Percentiles rank a stretch among this genome's conserved stretches.
Evolutionary conservation across 2,113 vertebrate genomes (phyloP).

Genomic region (Saimiri boliviensis): DNA sequence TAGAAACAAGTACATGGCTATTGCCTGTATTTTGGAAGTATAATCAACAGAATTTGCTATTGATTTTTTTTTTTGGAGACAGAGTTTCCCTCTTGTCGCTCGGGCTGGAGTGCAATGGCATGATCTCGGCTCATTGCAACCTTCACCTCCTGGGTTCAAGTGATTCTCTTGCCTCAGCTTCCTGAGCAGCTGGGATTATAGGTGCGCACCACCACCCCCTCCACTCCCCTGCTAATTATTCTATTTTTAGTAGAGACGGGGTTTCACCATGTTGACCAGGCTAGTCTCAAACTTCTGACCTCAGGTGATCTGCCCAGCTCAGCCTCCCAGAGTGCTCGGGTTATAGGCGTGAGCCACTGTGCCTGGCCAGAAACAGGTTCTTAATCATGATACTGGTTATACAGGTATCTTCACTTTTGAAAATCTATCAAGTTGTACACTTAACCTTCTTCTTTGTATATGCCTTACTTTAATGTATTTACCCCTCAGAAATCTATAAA

Average conservation of each 20-base stretch:
- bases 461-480: background rate
- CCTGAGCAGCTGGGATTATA: no score
- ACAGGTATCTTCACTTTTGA: background rate
- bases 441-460: background rate
- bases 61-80: background rate
- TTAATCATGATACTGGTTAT: background rate
- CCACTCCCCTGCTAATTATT: background rate
- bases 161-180: no score
- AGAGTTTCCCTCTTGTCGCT: no score
- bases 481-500: background rate
- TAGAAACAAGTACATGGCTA: background rate
- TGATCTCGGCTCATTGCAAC: no score
- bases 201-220: accelerated
- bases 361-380: background rate
- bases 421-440: background rate
- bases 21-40: background rate
- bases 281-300: background rate
- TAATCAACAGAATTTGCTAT: background rate
- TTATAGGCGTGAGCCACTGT: no score
- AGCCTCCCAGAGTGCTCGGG: no score
- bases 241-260: background rate
- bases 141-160: no score
- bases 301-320: no score
- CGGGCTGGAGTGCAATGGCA: no score
- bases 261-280: background rate